phyloP scores from a whole-genome alignment of 2,888 invertebrate species.

The Plagodis dolabraria region DNA sequence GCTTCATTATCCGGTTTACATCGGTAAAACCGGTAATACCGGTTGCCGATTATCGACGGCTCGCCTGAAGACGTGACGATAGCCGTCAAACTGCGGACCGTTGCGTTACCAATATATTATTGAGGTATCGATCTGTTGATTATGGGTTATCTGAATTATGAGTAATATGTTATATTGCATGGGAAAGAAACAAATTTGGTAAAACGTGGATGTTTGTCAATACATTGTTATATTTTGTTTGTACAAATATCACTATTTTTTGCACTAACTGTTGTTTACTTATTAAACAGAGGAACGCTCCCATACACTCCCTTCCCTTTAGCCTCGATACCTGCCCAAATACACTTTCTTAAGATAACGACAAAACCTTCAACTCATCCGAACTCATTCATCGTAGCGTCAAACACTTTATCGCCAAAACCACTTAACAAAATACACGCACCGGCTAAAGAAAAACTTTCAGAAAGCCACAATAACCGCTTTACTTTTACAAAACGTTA shows the following conservation, averaged over 20 bases:
- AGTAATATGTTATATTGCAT: neutral
- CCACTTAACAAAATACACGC: slow-evolving; percentile 32
- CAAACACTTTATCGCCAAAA: slow-evolving; percentile 33
- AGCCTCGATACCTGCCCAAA: neutral
- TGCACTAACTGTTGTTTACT: no score
- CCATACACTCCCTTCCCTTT: no score
- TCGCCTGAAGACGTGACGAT: slow-evolving; percentile 16
- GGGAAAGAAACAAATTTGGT: neutral
- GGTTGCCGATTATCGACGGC: slow-evolving; percentile 11
- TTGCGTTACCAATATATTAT: slow-evolving; percentile 15
- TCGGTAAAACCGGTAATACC: slow-evolving; percentile 16
- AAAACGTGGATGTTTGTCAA: no score
- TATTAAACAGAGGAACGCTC: no score
- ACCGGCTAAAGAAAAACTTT: slow-evolving; percentile 28
- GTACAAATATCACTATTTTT: no score
- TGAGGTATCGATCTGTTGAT: neutral
- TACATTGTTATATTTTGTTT: no score
- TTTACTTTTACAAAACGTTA: slow-evolving; percentile 17
- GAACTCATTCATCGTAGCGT: slow-evolving; percentile 14
- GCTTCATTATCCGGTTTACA: slow-evolving; percentile 58
- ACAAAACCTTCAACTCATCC: slow-evolving; percentile 8
- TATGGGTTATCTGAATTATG: neutral
- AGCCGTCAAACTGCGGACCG: slow-evolving; percentile 1
- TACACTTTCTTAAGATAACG: slow-evolving; percentile 4
- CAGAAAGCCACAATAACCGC: slow-evolving; percentile 24